Conservation (phyloP, 2,113 vertebrate genomes). For the Sigmodon hispidus region DNA sequence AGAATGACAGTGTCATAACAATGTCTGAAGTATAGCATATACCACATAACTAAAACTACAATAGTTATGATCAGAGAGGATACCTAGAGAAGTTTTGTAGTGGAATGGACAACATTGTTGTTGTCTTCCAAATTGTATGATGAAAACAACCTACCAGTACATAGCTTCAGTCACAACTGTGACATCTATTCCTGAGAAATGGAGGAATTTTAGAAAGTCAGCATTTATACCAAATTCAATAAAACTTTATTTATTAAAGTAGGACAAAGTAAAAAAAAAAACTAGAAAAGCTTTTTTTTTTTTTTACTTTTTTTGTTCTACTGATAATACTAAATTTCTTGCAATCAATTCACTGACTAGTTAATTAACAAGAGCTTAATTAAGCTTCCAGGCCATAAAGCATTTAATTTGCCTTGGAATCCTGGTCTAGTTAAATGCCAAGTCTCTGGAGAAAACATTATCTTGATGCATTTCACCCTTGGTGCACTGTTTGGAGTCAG, state of each 20-base stretch:
- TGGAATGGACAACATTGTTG: background rate
- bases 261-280: conserved; percentile 4
- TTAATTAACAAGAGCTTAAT: conserved; percentile 60
- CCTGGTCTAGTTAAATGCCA: conserved; percentile 42
- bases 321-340: conserved; percentile 21
- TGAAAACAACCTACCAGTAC: background rate
- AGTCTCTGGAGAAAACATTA: background rate
- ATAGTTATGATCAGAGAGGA: background rate
- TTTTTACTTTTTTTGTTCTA: background rate
- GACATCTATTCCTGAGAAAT: background rate
- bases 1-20: background rate
- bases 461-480: background rate
- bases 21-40: background rate
- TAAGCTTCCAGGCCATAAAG: background rate
- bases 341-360: conserved; percentile 20
- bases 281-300: background rate
- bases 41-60: background rate
- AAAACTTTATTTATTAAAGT: background rate
- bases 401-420: conserved; percentile 60
- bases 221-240: background rate
- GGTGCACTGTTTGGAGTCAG: conserved; percentile 8
- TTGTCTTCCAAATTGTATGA: background rate
- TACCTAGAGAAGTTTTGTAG: background rate
- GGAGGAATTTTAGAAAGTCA: background rate
- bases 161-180: background rate